Conservation (phyloP, 2,888 invertebrate genomes). For the Eupithecia vulgata region DNA sequence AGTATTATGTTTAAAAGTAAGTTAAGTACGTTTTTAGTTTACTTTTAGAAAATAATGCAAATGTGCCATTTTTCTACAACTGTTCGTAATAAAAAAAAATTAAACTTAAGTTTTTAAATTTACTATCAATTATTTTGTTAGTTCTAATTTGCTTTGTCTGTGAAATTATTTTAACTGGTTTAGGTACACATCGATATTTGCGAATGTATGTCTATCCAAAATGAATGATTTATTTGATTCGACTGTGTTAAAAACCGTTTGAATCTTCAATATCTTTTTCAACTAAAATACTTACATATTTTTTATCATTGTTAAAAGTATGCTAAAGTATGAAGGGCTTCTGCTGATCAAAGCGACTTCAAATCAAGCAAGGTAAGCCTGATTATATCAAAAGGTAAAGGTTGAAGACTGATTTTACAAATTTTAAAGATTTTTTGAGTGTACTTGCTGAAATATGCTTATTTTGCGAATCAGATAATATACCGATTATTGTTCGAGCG, state of each 20-base stretch:
- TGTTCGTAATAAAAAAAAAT: too few relatives aligned
- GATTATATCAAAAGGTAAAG: constrained; percentile 26
- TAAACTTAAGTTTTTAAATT: background rate
- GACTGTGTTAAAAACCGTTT: background rate
- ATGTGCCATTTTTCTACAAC: background rate
- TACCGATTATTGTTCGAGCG: background rate
- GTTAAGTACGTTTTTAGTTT: too few relatives aligned
- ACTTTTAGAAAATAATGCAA: background rate
- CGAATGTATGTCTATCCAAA: too few relatives aligned
- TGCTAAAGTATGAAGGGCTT: constrained; percentile 9
- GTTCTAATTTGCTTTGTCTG: background rate
- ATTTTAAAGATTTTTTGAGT: background rate
- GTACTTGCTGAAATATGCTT: background rate
- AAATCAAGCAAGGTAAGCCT: constrained; percentile 31
- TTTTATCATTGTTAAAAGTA: background rate
- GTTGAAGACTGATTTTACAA: constrained; percentile 14
- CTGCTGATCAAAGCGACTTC: constrained; percentile 26
- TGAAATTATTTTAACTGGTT: background rate
- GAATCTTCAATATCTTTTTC: background rate
- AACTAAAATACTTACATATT: background rate
- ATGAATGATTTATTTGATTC: background rate
- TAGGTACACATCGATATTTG: too few relatives aligned
- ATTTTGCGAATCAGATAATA: background rate
- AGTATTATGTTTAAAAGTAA: too few relatives aligned
- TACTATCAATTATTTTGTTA: background rate